These are phyloP conservation scores for Equus quagga DNA, from an alignment of 2,113 vertebrate genomes.

Conservation along the genomic window DNA sequence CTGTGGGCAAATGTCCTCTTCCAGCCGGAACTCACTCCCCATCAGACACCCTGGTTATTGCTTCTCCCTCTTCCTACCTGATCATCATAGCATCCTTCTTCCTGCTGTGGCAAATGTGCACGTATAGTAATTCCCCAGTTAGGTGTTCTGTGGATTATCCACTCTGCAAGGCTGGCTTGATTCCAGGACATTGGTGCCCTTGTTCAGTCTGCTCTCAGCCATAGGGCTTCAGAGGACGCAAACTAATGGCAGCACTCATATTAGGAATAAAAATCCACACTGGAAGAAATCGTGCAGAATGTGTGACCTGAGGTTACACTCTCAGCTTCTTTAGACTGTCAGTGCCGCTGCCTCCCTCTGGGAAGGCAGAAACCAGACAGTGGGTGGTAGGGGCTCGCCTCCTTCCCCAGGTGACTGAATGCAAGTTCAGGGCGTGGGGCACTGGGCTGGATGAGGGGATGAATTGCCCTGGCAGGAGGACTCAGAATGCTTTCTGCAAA, in stretches of 20 bases:
- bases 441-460: neutral
- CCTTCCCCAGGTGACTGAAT: neutral
- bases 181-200: neutral
- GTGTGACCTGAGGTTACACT: neutral
- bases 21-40: neutral
- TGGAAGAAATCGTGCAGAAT: neutral
- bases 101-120: no score
- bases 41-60: rapidly evolving
- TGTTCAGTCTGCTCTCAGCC: neutral
- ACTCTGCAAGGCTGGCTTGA: neutral
- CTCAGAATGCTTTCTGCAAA: neutral
- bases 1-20: neutral
- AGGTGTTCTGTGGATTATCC: neutral
- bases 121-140: rapidly evolving
- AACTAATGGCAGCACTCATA: neutral
- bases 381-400: neutral
- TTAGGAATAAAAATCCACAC: neutral
- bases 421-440: neutral
- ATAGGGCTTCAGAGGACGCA: neutral
- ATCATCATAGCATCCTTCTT: neutral
- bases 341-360: neutral
- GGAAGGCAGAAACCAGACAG: neutral
- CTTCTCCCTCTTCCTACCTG: neutral
- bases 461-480: neutral
- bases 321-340: neutral